These are phyloP conservation scores for Alethe castanea DNA, from an alignment of 2,113 vertebrate species.

Conservation along the genomic window DNA sequence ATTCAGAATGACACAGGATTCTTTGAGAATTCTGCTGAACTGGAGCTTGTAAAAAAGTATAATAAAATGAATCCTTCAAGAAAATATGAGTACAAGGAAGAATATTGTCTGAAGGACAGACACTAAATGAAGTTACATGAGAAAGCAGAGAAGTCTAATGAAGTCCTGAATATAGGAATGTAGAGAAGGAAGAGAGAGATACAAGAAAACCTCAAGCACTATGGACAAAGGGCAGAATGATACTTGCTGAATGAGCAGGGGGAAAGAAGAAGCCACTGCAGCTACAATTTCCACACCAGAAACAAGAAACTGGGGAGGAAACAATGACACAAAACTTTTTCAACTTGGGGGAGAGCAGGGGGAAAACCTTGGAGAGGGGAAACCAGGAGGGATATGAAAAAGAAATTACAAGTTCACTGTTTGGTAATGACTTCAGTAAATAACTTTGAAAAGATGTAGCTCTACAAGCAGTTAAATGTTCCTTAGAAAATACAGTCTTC, in stretches of 20 bases:
- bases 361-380: neutral
- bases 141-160: neutral
- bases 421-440: neutral
- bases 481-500: neutral
- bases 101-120: neutral
- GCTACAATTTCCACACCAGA: neutral
- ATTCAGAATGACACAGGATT: neutral
- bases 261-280: neutral
- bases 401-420: neutral
- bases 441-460: neutral
- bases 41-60: neutral
- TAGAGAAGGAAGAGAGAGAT: neutral
- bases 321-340: neutral
- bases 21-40: neutral
- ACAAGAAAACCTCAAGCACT: neutral
- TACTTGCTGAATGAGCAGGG: rapidly evolving
- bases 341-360: no score
- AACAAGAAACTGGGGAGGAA: neutral
- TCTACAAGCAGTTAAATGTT: neutral
- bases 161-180: neutral
- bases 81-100: neutral
- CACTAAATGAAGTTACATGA: neutral
- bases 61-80: neutral
- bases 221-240: rapidly evolving
- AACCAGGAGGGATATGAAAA: neutral